Conservation (phyloP, 35 echinoderm and acorn worm species). For the Diadema setosum region DNA sequence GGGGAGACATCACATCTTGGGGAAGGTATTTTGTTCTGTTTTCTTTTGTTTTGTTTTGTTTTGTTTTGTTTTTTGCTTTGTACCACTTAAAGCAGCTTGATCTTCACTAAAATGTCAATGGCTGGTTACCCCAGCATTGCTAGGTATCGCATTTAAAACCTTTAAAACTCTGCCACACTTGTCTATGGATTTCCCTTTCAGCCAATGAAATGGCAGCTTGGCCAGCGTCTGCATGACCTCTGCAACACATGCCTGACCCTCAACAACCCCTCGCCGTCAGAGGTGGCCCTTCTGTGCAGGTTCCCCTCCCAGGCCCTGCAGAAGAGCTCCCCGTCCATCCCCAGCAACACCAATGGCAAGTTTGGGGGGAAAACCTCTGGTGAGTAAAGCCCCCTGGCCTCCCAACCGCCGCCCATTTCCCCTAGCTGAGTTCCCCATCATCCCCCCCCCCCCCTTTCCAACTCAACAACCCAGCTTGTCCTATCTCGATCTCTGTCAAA, state of each 20-base stretch:
- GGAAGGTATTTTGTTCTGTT: no score
- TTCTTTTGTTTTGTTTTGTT: no score
- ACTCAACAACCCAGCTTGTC: neutral
- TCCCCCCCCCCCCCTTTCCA: neutral
- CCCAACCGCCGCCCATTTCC: neutral
- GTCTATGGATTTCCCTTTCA: neutral
- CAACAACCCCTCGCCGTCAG: conserved; percentile 72
- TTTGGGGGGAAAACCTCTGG: conserved; percentile 72
- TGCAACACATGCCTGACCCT: conserved; percentile 62
- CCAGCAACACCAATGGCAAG: conserved; percentile 95
- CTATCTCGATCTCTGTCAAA: neutral
- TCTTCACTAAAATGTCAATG: no score
- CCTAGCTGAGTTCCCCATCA: neutral
- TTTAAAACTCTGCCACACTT: neutral
- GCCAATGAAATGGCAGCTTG: conserved; percentile 66
- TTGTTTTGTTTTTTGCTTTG: no score
- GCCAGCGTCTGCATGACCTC: conserved; percentile 33
- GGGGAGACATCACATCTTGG: no score
- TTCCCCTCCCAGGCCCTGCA: conserved; percentile 20
- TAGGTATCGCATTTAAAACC: neutral
- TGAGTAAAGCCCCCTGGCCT: neutral
- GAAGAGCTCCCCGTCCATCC: conserved; percentile 81
- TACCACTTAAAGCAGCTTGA: no score
- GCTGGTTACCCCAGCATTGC: no score
- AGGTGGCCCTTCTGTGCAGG: conserved; percentile 64